These are phyloP conservation scores for Lepidonotus clava DNA, from an alignment of 2,888 invertebrate genomes.

Conservation along the genomic window DNA sequence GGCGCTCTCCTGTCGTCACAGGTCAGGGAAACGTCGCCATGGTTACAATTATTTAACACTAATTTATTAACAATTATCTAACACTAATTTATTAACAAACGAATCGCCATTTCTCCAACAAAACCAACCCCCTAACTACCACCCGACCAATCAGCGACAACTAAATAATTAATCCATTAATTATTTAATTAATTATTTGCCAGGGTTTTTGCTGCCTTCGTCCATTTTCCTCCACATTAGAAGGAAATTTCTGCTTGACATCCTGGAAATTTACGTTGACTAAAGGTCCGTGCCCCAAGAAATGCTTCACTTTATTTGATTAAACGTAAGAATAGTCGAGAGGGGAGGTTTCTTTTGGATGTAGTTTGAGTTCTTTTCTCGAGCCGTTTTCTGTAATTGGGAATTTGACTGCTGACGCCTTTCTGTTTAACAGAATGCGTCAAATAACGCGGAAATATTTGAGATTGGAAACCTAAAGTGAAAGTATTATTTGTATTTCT, in stretches of 20 bases:
- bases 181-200: conserved; percentile 25
- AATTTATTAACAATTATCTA: conserved; percentile 12
- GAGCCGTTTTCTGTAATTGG: too few species aligned
- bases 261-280: neutral
- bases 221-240: neutral
- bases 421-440: too few species aligned
- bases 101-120: neutral
- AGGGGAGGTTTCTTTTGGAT: neutral
- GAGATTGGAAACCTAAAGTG: too few species aligned
- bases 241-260: neutral
- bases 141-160: neutral
- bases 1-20: too few species aligned
- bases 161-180: conserved; percentile 20
- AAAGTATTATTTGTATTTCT: too few species aligned
- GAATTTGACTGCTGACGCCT: too few species aligned
- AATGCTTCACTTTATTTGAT: conserved; percentile 13
- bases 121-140: neutral
- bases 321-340: neutral
- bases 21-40: too few species aligned
- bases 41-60: conserved; percentile 5
- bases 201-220: neutral
- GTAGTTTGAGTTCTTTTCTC: too few species aligned
- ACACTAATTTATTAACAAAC: conserved; percentile 9
- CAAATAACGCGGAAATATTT: too few species aligned
- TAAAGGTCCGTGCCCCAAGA: neutral